Evolutionary conservation across 2,888 invertebrate species (phyloP).

Genomic region (Oscheius sp.): DNA sequence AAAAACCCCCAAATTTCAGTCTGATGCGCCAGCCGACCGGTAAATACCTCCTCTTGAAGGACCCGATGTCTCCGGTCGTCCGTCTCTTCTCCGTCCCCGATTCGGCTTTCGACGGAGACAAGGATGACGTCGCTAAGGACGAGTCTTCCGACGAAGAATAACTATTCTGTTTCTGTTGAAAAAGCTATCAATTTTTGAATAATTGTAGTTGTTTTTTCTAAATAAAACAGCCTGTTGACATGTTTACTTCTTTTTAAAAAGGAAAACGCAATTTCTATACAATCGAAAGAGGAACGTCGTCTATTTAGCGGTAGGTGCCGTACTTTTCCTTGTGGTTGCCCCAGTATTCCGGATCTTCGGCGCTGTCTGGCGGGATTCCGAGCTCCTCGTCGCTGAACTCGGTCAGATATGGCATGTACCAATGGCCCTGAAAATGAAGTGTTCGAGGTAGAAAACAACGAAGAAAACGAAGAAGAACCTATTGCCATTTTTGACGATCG

Average conservation of each 20-base stretch:
- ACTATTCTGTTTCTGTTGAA: neutral
- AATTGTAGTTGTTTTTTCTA: too few relatives aligned
- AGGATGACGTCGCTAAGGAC: slow-evolving; percentile 83
- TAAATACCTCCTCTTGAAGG: slow-evolving; percentile 70
- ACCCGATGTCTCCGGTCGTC: slow-evolving; percentile 83
- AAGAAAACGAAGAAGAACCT: too few relatives aligned
- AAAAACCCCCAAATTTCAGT: slow-evolving; percentile 37
- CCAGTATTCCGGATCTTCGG: slow-evolving; percentile 72
- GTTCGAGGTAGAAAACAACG: too few relatives aligned
- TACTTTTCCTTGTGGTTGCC: slow-evolving; percentile 66
- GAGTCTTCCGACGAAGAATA: slow-evolving; percentile 80
- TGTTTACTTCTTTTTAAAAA: neutral
- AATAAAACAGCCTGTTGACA: neutral
- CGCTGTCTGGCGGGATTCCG: slow-evolving; percentile 71
- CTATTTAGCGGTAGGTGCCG: slow-evolving; percentile 65
- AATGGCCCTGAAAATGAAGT: slow-evolving; percentile 50
- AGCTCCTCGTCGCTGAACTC: slow-evolving; percentile 73
- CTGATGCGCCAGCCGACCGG: slow-evolving; percentile 69
- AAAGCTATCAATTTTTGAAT: too few relatives aligned
- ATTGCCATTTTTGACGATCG: too few relatives aligned
- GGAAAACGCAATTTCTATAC: neutral
- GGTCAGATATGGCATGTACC: slow-evolving; percentile 70
- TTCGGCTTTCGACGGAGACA: slow-evolving; percentile 97
- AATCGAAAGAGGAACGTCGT: neutral
- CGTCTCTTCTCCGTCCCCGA: slow-evolving; percentile 97